A percentile compares a stretch with the other conserved stretches of the same genome.
phyloP scores from a whole-genome alignment of 1,140 invertebrate species.

The Danaus melanippus region DNA sequence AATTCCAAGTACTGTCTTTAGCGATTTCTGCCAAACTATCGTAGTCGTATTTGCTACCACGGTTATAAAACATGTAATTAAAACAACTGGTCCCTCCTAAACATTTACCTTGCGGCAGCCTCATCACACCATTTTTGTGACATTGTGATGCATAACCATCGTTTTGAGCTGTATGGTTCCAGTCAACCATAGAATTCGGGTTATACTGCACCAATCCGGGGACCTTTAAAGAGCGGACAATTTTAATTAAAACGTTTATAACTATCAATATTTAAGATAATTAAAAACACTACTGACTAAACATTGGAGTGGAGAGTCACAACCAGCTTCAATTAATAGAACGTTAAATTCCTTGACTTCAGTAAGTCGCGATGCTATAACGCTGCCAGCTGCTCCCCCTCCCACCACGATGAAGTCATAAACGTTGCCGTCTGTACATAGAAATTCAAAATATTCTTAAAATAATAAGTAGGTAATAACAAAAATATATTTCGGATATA shows the following conservation, averaged over 20 bases:
- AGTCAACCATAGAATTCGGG: slow-evolving; percentile 8
- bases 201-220: not conserved
- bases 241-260: too few species aligned
- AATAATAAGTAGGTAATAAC: too few species aligned
- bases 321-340: too few species aligned
- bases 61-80: slow-evolving; percentile 14
- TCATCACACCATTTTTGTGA: not conserved
- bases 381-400: slow-evolving; percentile 12
- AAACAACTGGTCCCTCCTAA: slow-evolving; percentile 13
- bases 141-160: slow-evolving; percentile 7
- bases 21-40: slow-evolving; percentile 12
- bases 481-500: too few species aligned
- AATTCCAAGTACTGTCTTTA: slow-evolving; percentile 16
- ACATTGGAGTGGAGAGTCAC: too few species aligned
- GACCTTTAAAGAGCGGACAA: too few species aligned
- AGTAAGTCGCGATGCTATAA: slow-evolving; percentile 11
- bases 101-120: slow-evolving; percentile 10
- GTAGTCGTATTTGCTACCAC: slow-evolving; percentile 13
- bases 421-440: slow-evolving; percentile 7
- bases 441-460: not conserved
- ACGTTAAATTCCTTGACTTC: slow-evolving; percentile 2
- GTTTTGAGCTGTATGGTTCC: slow-evolving; percentile 11
- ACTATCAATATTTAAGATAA: too few species aligned
- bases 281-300: too few species aligned
- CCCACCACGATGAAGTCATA: slow-evolving; percentile 18